Percentiles rank a stretch among this genome's conserved stretches.
Evolutionary conservation across 1,140 invertebrate genomes (phyloP).

Genomic region (Schlechtendalia chinensis): DNA sequence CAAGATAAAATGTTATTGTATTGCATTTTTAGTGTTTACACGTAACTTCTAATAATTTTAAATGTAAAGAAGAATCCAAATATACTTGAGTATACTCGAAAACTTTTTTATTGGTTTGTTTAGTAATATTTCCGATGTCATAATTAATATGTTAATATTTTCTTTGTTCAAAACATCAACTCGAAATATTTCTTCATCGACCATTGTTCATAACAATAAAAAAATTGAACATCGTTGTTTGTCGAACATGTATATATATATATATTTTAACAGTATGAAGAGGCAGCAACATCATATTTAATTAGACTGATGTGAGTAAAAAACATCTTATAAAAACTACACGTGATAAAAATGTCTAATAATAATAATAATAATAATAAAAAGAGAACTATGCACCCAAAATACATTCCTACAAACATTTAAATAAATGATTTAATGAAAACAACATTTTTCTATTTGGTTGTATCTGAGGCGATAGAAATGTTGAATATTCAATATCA

Average conservation of each 20-base stretch:
- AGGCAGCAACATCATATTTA: neutral
- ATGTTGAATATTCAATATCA: neutral
- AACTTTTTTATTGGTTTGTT: too few relatives aligned
- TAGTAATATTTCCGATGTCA: too few relatives aligned
- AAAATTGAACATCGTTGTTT: too few relatives aligned
- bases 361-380: too few relatives aligned
- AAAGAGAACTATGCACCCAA: conserved; percentile 12
- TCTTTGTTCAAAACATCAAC: too few relatives aligned
- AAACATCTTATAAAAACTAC: conserved; percentile 4
- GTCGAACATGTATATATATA: neutral
- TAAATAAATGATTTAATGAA: conserved; percentile 1
- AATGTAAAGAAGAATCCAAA: too few relatives aligned
- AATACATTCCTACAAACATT: neutral
- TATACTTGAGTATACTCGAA: too few relatives aligned
- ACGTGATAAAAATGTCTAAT: neutral
- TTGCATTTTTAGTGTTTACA: too few relatives aligned
- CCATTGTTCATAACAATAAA: too few relatives aligned
- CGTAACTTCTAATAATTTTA: too few relatives aligned
- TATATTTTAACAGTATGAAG: conserved; percentile 10
- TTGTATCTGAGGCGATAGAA: conserved; percentile 7
- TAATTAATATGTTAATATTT: too few relatives aligned
- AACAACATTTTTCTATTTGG: neutral
- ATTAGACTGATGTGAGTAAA: neutral
- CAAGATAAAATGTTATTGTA: too few relatives aligned
- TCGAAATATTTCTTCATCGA: neutral